Base-by-base conservation (phyloP, 2,888 invertebrate species). In the Cryptocheilus praepositus region DNA sequence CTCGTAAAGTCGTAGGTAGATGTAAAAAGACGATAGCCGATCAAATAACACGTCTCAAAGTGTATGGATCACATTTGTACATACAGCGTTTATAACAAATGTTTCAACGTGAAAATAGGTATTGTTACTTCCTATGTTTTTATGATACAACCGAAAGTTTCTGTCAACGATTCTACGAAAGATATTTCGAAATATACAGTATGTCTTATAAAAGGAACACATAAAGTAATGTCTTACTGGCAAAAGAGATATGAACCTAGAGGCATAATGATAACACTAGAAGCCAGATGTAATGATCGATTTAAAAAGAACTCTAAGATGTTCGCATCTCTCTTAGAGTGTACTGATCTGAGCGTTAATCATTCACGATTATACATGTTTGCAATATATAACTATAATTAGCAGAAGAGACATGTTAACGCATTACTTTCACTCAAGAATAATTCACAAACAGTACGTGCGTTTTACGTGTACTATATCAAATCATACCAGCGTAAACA, bases 191-290 rank as follows among this genome's bases (percentile, higher is more conserved):
- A 60, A 61, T 73, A 68, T 70, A 74, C 67, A 71, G 68, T 78
- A 78, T 78, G 70, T 74, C 65, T 74, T 68, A 74, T 64, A 74
- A 78, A 78, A 78, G 74, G 78, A 79, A 78, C 78, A 77, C 64
- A 74, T 70, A 67, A 61, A 74, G 55, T 74, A 76, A 59, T 66
- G 67, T 76, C 71, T 71, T 66, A 64, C 62, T 63, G 64, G 59
- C 61, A 68, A 78, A 71, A 51, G 45, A 54, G 25, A 54, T 54
- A 61, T 11, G 56, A 67, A 59, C 49, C 61, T 69, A 54, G 11
- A 36, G 36, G 36, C 36, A 36, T 7, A 36, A 36, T 36, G 25
- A 52, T 36, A 60, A 21, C 28, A 28, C 36, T 55, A 55, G n/a
- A 55, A 36, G 28, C 18, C 16, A 55, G 36, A 55, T 36, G 3